Percentiles rank a stretch among this genome's conserved stretches.
Evolutionary conservation across 2,113 vertebrate genomes (phyloP).

Genomic region (Myotis yumanensis): DNA sequence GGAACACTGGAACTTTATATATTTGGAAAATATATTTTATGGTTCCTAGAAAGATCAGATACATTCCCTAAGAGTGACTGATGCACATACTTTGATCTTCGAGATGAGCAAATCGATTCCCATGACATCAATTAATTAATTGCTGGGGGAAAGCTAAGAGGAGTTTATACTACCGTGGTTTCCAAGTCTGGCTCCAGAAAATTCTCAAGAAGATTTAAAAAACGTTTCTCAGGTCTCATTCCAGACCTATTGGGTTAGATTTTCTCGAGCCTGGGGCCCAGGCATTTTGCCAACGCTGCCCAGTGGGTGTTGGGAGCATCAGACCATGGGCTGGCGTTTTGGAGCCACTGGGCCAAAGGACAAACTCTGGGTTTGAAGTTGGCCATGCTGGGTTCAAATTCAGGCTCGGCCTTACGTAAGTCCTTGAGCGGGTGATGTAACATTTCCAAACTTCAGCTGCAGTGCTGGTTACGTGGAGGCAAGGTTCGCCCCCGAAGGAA

Average conservation of each 20-base stretch:
- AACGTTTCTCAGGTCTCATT: not conserved
- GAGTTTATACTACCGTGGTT: not conserved
- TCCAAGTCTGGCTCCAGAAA: not conserved
- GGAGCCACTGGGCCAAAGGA: not conserved
- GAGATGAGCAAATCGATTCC: not conserved
- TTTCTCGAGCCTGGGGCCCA: not conserved
- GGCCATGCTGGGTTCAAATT: not conserved
- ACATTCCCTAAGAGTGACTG: not conserved
- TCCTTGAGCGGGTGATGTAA: not conserved
- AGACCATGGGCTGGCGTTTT: not conserved
- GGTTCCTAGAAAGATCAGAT: constrained; percentile 10
- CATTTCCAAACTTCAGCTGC: not conserved
- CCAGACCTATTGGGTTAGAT: not conserved
- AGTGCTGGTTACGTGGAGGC: not conserved
- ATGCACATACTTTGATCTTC: not conserved
- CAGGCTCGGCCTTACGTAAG: not conserved
- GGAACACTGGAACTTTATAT: not conserved
- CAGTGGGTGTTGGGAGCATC: not conserved
- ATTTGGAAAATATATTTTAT: not conserved
- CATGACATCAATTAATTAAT: not conserved
- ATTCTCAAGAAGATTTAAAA: not conserved
- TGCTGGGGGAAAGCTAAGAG: not conserved
- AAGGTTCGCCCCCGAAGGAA: rapidly evolving
- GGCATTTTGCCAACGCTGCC: not conserved
- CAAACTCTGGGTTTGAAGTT: not conserved